phyloP scores from a whole-genome alignment of 2,113 vertebrate species.

The Misgurnus mizolepis region DNA sequence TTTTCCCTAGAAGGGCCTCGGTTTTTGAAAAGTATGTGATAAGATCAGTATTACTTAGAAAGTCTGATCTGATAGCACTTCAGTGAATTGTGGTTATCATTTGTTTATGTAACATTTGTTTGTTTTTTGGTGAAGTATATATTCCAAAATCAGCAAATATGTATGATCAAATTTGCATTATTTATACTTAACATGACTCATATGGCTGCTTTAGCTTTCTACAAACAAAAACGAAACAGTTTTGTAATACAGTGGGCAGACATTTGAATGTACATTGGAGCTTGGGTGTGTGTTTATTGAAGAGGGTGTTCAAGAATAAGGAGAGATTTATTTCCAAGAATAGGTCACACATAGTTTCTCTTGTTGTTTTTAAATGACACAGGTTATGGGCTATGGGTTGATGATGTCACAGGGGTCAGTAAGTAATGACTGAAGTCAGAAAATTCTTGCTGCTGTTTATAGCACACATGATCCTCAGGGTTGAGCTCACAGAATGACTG shows the following conservation, averaged over 20 bases:
- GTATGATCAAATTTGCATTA: no score
- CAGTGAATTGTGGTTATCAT: neutral
- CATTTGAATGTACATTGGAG: no score
- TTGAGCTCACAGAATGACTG: neutral
- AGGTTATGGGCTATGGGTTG: neutral
- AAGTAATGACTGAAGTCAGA: neutral
- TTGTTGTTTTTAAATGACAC: neutral
- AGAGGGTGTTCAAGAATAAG: neutral
- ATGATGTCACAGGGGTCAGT: neutral
- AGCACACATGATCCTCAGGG: neutral
- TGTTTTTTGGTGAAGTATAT: neutral
- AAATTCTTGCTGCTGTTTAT: neutral
- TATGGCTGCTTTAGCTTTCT: no score
- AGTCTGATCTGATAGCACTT: neutral
- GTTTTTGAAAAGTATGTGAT: constrained; percentile 18
- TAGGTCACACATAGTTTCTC: neutral
- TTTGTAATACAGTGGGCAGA: no score
- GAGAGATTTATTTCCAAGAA: neutral
- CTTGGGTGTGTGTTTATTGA: neutral
- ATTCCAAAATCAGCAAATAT: neutral
- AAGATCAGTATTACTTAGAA: constrained; percentile 23
- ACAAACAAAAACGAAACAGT: no score
- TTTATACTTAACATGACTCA: no score
- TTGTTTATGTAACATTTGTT: neutral
- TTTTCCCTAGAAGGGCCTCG: constrained; percentile 4